These are phyloP conservation scores for Dipodomys merriami DNA, from an alignment of 2,113 vertebrate species.

Conservation along the genomic window DNA sequence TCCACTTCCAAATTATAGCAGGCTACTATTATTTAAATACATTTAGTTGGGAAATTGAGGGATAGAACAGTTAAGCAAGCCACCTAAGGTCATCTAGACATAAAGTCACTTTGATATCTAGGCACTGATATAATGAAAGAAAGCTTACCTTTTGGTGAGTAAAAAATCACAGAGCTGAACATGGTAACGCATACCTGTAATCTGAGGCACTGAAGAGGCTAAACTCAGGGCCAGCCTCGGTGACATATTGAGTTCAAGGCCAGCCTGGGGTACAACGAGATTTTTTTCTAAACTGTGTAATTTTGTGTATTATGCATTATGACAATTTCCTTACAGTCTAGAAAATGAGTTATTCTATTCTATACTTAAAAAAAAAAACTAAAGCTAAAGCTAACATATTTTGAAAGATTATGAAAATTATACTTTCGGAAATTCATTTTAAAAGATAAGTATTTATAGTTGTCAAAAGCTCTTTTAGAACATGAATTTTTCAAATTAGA, in stretches of 20 bases:
- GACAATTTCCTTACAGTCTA: conserved; percentile 4
- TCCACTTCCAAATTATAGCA: background rate
- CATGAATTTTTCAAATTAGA: background rate
- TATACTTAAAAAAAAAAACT: background rate
- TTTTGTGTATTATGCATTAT: background rate
- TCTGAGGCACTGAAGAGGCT: background rate
- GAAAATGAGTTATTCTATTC: background rate
- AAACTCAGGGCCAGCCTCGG: background rate
- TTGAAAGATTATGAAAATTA: conserved; percentile 29
- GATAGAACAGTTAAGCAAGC: conserved; percentile 31
- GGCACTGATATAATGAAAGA: background rate
- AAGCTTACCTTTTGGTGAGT: background rate
- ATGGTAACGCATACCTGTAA: background rate
- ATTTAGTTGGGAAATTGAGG: conserved; percentile 41
- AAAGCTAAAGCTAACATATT: conserved; percentile 9
- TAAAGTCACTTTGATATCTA: background rate
- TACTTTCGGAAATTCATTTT: background rate
- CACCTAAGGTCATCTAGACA: background rate
- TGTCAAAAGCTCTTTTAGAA: background rate
- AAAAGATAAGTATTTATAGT: conserved; percentile 17
- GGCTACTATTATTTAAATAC: background rate
- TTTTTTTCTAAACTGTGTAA: too few species aligned
- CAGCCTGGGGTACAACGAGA: background rate
- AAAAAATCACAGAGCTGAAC: background rate
- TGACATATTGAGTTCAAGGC: background rate